Evolutionary conservation across 2,113 vertebrate species (phyloP).

Genomic region (Carlito syrichta): DNA sequence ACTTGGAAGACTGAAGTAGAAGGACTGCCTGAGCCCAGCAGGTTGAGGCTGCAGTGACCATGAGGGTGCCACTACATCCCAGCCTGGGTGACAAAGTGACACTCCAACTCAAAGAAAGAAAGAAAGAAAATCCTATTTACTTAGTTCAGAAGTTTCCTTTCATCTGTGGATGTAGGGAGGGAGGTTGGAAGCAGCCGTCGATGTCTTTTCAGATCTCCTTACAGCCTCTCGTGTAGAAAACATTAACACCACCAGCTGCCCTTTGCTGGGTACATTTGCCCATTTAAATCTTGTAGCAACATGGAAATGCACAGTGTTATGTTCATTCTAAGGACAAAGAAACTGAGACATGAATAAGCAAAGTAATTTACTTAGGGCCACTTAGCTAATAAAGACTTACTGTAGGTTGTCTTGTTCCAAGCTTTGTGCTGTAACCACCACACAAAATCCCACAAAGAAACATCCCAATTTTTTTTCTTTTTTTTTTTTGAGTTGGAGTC

Average conservation of each 20-base stretch:
- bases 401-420: fast-evolving
- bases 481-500: no score
- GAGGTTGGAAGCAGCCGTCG: fast-evolving
- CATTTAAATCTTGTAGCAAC: no score
- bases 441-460: neutral
- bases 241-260: fast-evolving
- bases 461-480: no score
- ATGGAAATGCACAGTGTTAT: neutral
- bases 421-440: no score
- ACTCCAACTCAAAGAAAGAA: no score
- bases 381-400: neutral
- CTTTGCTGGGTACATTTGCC: neutral
- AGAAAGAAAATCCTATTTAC: no score
- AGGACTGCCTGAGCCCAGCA: no score
- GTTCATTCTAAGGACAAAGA: neutral
- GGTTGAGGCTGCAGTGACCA: no score
- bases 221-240: fast-evolving
- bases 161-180: fast-evolving
- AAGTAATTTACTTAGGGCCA: neutral
- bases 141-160: neutral
- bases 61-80: no score
- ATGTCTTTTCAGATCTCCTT: no score
- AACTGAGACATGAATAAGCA: neutral
- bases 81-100: no score
- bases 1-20: no score